Percentiles rank a stretch among this genome's conserved stretches.
Evolutionary conservation across 1,140 invertebrate genomes (phyloP).

Genomic region (Ditylenchus dipsaci): DNA sequence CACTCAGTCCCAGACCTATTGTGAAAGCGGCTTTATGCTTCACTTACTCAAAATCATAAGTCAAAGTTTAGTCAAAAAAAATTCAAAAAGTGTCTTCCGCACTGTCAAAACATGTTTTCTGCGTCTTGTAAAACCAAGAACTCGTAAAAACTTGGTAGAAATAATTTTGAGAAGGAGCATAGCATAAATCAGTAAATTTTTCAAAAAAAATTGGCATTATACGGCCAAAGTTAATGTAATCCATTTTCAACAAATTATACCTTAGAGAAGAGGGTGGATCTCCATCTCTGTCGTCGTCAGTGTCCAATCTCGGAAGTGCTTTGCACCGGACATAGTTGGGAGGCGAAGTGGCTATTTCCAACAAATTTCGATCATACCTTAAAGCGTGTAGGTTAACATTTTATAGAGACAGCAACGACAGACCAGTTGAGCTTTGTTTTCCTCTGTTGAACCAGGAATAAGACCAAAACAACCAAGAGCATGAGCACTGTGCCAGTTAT

Average conservation of each 20-base stretch:
- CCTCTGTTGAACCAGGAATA: constrained; percentile 31
- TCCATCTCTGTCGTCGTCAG: constrained; percentile 40
- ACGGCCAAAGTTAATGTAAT: no score
- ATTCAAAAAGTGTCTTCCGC: no score
- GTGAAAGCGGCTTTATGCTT: no score
- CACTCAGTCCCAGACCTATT: no score
- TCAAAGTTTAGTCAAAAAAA: no score
- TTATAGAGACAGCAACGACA: not conserved
- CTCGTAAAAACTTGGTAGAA: no score
- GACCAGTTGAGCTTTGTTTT: constrained; percentile 42
- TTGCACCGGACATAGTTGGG: constrained; percentile 50
- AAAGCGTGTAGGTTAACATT: not conserved
- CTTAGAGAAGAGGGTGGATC: not conserved
- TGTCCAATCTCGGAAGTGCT: constrained; percentile 47
- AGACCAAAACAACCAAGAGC: constrained; percentile 17
- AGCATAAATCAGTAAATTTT: no score
- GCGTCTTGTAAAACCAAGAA: no score
- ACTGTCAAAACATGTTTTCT: no score
- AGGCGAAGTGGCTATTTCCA: constrained; percentile 40
- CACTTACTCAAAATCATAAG: no score
- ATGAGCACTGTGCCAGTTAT: constrained; percentile 24
- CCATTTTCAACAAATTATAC: not conserved
- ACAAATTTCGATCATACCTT: constrained; percentile 51
- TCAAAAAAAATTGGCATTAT: no score
- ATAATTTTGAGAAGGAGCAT: no score